phyloP scores from a whole-genome alignment of 2,888 invertebrate genomes.

The Acanthosoma haemorrhoidale region DNA sequence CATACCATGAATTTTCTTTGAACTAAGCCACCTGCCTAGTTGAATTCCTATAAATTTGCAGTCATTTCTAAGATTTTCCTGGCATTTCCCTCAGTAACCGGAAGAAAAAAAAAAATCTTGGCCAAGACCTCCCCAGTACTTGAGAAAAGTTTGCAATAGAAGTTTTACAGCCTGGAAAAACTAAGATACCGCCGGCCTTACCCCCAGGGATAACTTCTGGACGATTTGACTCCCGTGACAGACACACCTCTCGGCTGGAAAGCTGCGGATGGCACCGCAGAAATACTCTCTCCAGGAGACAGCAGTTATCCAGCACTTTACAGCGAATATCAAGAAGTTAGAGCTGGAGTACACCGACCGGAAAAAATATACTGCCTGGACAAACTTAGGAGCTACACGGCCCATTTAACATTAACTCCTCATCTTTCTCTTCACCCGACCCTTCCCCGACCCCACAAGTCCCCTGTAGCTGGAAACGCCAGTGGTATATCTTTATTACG shows the following conservation, averaged over 20 bases:
- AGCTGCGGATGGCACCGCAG: background rate
- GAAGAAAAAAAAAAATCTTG: too few species aligned
- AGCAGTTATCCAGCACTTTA: background rate
- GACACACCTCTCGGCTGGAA: background rate
- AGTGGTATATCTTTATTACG: conserved; percentile 9
- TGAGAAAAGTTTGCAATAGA: too few species aligned
- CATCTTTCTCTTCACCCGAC: background rate
- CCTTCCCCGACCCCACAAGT: too few species aligned
- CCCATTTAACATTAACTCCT: background rate
- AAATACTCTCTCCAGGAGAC: background rate
- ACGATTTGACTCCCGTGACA: background rate
- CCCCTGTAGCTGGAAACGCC: too few species aligned
- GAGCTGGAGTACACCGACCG: background rate
- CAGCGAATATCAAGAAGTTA: conserved; percentile 8
- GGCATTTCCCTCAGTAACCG: too few species aligned
- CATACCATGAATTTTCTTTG: too few species aligned
- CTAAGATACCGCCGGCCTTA: background rate
- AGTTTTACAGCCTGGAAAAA: background rate
- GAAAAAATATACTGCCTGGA: background rate
- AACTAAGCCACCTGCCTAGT: too few species aligned
- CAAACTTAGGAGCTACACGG: background rate
- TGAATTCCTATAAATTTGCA: too few species aligned
- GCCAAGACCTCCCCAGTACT: too few species aligned
- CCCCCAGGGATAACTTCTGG: background rate
- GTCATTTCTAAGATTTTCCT: too few species aligned